Conservation (phyloP, 2,888 invertebrate species). For the Sesia apiformis region DNA sequence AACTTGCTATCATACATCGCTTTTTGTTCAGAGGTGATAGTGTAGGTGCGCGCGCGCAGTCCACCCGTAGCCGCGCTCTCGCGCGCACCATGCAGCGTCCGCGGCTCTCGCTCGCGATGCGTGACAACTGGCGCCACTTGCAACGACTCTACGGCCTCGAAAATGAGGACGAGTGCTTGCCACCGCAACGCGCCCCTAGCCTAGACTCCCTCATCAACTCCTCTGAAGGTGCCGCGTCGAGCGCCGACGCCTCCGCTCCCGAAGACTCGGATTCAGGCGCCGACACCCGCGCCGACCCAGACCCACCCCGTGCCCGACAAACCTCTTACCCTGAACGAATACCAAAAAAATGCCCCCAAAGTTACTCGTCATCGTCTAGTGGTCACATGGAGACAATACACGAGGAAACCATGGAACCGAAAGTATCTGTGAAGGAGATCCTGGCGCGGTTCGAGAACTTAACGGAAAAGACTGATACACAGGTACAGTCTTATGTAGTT, state of each 20-base stretch:
- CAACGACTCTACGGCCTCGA: slow-evolving; percentile 68
- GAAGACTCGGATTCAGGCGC: slow-evolving; percentile 80
- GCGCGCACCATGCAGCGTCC: slow-evolving; percentile 72
- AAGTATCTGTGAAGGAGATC: slow-evolving; percentile 88
- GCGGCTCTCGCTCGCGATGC: slow-evolving; percentile 71
- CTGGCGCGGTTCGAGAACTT: slow-evolving; percentile 86
- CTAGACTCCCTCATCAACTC: slow-evolving; percentile 81
- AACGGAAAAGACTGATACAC: slow-evolving; percentile 57
- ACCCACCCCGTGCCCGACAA: slow-evolving; percentile 33
- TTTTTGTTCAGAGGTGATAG: slow-evolving; percentile 15
- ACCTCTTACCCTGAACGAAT: slow-evolving; percentile 28
- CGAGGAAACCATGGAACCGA: slow-evolving; percentile 85
- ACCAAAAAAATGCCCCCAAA: slow-evolving; percentile 59
- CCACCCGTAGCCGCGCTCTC: slow-evolving; percentile 46
- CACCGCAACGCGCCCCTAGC: slow-evolving; percentile 70
- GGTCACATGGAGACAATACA: slow-evolving; percentile 88
- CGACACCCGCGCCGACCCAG: slow-evolving; percentile 72
- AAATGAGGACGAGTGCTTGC: slow-evolving; percentile 41
- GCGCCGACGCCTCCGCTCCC: slow-evolving; percentile 76
- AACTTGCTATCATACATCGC: no score
- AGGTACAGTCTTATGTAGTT: slow-evolving; percentile 1
- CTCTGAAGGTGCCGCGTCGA: slow-evolving; percentile 77
- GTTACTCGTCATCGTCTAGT: slow-evolving; percentile 73
- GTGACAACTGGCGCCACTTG: slow-evolving; percentile 69
- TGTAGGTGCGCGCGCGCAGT: slow-evolving; percentile 23